Evolutionary conservation across 2,888 invertebrate species (phyloP).

Genomic region (Nymphalis c-album): DNA sequence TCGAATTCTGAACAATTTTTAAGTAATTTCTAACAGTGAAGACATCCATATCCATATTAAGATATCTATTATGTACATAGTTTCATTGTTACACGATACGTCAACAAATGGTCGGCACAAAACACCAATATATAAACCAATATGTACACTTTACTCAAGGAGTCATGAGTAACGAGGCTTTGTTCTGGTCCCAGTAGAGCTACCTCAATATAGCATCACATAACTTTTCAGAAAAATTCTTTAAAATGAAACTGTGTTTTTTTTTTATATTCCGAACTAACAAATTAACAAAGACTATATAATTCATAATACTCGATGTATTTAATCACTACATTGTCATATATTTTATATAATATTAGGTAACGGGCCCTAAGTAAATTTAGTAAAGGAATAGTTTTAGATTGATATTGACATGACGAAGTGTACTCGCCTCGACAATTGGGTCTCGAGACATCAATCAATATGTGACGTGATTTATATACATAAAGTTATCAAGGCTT

Average conservation of each 20-base stretch:
- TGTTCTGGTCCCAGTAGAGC: background rate
- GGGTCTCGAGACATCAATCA: slow-evolving; percentile 13
- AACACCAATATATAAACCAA: background rate
- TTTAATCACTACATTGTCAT: background rate
- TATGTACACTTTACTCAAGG: background rate
- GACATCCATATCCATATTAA: too few species aligned
- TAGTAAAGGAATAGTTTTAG: slow-evolving; percentile 16
- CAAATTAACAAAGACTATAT: too few species aligned
- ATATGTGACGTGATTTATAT: slow-evolving; percentile 10
- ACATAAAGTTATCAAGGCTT: background rate
- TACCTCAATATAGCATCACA: background rate
- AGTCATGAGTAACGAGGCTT: background rate
- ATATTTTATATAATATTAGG: slow-evolving; percentile 13
- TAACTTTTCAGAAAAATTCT: background rate
- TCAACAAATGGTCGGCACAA: background rate
- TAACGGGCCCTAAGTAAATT: slow-evolving; percentile 21
- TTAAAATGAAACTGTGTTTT: background rate
- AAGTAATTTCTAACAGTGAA: too few species aligned
- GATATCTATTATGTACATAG: too few species aligned
- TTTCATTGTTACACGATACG: background rate
- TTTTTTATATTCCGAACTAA: background rate
- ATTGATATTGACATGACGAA: slow-evolving; percentile 17
- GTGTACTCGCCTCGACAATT: slow-evolving; percentile 10
- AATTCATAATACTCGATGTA: too few species aligned
- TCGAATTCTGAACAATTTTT: too few species aligned